Evolutionary conservation across 2,113 vertebrate genomes (phyloP), one percentile per base, ranked within the genome.

Genomic region (Malurus cyaneus): DNA sequence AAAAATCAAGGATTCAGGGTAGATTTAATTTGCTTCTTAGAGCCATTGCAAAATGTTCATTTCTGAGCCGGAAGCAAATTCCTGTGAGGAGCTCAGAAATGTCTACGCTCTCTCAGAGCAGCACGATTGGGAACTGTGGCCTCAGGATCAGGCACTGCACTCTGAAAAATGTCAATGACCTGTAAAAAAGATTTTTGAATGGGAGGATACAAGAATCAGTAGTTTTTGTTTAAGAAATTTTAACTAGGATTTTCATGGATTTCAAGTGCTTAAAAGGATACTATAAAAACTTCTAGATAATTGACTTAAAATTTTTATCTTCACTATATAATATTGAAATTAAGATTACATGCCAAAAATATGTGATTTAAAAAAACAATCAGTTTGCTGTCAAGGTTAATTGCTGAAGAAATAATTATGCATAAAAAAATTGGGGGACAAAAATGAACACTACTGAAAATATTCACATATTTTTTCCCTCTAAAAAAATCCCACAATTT

Each of bases 91-190:
- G 23, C 32, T 42, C 50, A 69, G 54, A 41, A 86, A 46, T 2
- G 4, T 4, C 32, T 46, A 23, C 28, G 6, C 4, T 11, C 3
- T 32, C 46, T 32, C 24, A 29, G 15, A 8, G 41, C 13, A 41
- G 28, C 9, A 8, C 13, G 0, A 73, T 34, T 41, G 31, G 16
- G 2, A 5, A 10, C 4, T 1, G 0, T 49, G 34, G 6, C 32
- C 18, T 60, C 61, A 50, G 23, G 42, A 72, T 4, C 42, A 41
- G 8, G 62, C 14, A 60, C 10, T 44, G 18, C 13, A 14, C 8
- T 25, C 46, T 70, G 29, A 29, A 10, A 36, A 49, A 12, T 9
- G 46, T 29, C 17, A 52, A 10, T 41, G 42, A 60, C 15, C 19
- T 42, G 14, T 4, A 80, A 83, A 79, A 39, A 5, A 57, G 24